Percentiles rank a stretch among this genome's conserved stretches.
phyloP scores from a whole-genome alignment of 2,113 vertebrate genomes.

The Chloropsis cyanopogon region DNA sequence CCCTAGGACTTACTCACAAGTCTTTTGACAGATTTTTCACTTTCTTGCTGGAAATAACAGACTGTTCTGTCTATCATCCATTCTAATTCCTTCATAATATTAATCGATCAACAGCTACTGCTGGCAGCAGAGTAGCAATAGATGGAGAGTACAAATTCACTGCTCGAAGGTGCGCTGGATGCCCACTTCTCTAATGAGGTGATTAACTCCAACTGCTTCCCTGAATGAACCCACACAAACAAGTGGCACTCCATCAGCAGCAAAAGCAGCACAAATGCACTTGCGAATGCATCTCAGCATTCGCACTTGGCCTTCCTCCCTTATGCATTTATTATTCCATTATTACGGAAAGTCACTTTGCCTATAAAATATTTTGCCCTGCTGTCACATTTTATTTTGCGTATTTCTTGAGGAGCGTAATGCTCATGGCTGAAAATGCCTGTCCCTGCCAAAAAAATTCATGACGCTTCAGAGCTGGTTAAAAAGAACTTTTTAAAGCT shows the following conservation, averaged over 20 bases:
- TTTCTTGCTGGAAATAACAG: not conserved
- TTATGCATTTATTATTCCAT: conserved; percentile 56
- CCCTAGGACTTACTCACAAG: not conserved
- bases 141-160: not conserved
- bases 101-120: not conserved
- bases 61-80: not conserved
- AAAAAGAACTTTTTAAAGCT: not conserved
- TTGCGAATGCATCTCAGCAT: not conserved
- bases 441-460: conserved; percentile 31
- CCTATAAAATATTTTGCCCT: conserved; percentile 49
- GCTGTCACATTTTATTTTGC: conserved; percentile 48
- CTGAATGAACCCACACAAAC: not conserved
- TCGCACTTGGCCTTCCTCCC: not conserved
- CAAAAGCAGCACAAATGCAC: not conserved
- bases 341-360: conserved; percentile 47
- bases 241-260: not conserved
- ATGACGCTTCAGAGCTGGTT: not conserved
- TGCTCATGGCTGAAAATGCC: conserved; percentile 15
- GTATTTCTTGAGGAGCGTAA: conserved; percentile 12
- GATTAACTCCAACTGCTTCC: not conserved
- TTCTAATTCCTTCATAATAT: not conserved
- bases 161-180: not conserved
- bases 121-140: not conserved
- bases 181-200: not conserved
- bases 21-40: not conserved